phyloP scores from a whole-genome alignment of 1,140 invertebrate species.

The Macrobrachium nipponense region DNA sequence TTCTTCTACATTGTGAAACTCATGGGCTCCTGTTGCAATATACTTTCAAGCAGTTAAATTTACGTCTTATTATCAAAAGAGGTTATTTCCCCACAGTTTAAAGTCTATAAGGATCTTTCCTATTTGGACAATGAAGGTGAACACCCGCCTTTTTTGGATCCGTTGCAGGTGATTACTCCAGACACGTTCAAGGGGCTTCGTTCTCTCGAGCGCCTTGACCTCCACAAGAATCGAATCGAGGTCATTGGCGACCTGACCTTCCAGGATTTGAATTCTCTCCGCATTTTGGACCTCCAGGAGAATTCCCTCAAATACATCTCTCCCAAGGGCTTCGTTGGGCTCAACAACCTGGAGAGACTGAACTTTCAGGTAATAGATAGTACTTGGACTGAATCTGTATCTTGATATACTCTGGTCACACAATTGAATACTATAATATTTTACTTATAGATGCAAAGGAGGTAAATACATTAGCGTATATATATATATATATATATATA shows the following conservation, averaged over 20 bases:
- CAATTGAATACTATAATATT: background rate
- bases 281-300: slow-evolving; percentile 78
- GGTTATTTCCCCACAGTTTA: too few species aligned
- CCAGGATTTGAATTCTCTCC: slow-evolving; percentile 78
- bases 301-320: slow-evolving; percentile 79
- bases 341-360: slow-evolving; percentile 77
- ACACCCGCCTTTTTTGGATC: background rate
- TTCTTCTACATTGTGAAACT: too few species aligned
- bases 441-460: background rate
- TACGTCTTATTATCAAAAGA: too few species aligned
- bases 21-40: too few species aligned
- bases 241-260: slow-evolving; percentile 81
- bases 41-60: too few species aligned
- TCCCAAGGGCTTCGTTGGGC: slow-evolving; percentile 78
- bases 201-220: slow-evolving; percentile 76
- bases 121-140: background rate
- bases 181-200: slow-evolving; percentile 78
- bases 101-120: too few species aligned
- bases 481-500: background rate
- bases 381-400: background rate
- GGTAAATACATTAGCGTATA: background rate
- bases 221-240: slow-evolving; percentile 78
- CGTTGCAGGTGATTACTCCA: slow-evolving; percentile 66
- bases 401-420: background rate
- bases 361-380: slow-evolving; percentile 73